Evolutionary conservation across 2,797 vertebrate species (phyloP), one percentile per base, ranked within the genome.

Genomic region (Sebastes hubbsi): DNA sequence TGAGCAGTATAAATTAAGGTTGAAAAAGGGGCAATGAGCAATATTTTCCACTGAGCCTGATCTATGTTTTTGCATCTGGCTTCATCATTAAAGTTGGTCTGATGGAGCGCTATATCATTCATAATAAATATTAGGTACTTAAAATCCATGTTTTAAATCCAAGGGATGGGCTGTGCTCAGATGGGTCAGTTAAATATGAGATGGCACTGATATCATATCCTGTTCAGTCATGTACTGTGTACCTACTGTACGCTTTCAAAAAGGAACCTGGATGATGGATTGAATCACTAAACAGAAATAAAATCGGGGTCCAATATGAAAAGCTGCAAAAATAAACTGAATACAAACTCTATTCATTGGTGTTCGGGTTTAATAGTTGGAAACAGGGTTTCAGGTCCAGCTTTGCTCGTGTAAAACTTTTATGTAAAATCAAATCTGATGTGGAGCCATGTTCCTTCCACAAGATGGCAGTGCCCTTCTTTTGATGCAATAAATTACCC

Each of bases 381-480:
- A 78, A 74, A 85, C 14, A 29, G 49, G 61, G 14, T 55, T 49
- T 34, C 29, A 42, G 2, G 2, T 64, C 62, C 36, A 70, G 25
- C 10, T 60, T 58, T 12, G 2, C 6, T 46, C 30, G 7, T 62
- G 25, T 74, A 10, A 52, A 79, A 56, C 2, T 2, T 29, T 3
- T 11, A 6, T 7, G 2, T 16, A 38, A n/a, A 73, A 52, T 56
- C 62, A 65, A 74, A 49, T 58, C 8, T 65, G 11, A 77, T 56
- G 83, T 70, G 64, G 77, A 42, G 52, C 55, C 9, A 13, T 8
- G 18, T 25, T 60, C 6, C 54, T 20, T 46, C 87, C 91, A 91
- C 82, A 59, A 88, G 91, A 81, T 82, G 90, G 89, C 86, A 83
- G 81, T 16, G 30, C 79, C 54, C 59, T 49, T 49, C 70, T 72